These are phyloP conservation scores for Drosophila nr. fundita DNA, from an alignment of 2,888 invertebrate species.

Conservation along the genomic window DNA sequence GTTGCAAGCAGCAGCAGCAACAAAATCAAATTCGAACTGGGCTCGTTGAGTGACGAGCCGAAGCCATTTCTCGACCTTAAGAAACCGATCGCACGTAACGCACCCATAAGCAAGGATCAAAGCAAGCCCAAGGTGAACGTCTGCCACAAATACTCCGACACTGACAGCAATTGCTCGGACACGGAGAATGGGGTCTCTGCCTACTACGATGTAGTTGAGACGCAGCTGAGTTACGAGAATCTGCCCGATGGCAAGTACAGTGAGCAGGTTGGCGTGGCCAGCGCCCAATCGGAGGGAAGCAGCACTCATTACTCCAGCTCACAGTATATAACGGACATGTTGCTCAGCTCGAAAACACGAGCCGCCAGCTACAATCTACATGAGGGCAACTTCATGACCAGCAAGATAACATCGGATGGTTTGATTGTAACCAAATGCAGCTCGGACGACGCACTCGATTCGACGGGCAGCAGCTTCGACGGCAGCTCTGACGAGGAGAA, in stretches of 20 bases:
- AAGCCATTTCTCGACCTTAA: constrained; percentile 85
- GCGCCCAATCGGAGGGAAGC: constrained; percentile 47
- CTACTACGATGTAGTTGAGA: constrained; percentile 85
- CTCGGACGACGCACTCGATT: constrained; percentile 84
- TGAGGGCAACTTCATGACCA: constrained; percentile 85
- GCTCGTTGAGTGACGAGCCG: constrained; percentile 76
- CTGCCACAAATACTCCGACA: constrained; percentile 87
- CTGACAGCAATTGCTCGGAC: constrained; percentile 88
- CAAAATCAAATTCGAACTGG: constrained; percentile 84
- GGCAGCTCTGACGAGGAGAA: constrained; percentile 85
- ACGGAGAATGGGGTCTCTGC: constrained; percentile 85
- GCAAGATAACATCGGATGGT: constrained; percentile 85
- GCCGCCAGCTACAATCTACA: constrained; percentile 84
- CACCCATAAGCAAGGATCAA: constrained; percentile 88
- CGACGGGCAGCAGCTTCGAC: constrained; percentile 85
- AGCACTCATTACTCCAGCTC: constrained; percentile 80
- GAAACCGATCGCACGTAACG: constrained; percentile 86
- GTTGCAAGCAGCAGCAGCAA: constrained; percentile 29
- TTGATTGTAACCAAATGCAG: constrained; percentile 85
- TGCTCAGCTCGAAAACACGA: constrained; percentile 84
- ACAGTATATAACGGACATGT: constrained; percentile 85
- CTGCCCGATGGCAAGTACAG: constrained; percentile 83
- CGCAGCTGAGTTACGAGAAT: constrained; percentile 83
- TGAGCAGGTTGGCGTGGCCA: constrained; percentile 70
- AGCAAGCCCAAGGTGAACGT: constrained; percentile 89